A percentile compares a stretch with the other conserved stretches of the same genome.
Conservation (phyloP, 2,797 vertebrate genomes). For the Chiroxiphia lanceolata region DNA sequence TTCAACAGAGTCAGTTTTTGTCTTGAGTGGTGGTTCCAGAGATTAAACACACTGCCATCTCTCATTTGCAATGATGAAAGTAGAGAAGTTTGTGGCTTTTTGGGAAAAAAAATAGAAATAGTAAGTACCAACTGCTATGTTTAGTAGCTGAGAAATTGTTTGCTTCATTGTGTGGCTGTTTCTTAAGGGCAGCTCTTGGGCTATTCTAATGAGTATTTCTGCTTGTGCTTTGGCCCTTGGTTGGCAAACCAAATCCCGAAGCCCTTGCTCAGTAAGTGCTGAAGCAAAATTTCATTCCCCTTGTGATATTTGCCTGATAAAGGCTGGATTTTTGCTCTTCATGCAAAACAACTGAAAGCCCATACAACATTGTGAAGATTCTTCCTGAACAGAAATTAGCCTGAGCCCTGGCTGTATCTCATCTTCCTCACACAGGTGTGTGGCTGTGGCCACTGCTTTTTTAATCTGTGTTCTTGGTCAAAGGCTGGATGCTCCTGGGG, state of each 20-base stretch:
- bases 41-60: conserved; percentile 18
- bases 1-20: background rate
- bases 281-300: background rate
- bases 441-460: background rate
- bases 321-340: background rate
- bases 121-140: background rate
- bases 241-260: conserved; percentile 17
- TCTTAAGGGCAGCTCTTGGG: conserved; percentile 20
- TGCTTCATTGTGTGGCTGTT: conserved; percentile 14
- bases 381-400: background rate
- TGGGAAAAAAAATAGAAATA: background rate
- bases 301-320: background rate
- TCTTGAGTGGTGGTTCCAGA: background rate
- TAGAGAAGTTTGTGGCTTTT: background rate
- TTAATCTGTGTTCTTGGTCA: background rate
- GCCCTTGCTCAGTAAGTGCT: background rate
- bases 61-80: conserved; percentile 10
- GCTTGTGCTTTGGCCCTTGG: background rate
- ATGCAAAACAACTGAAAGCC: background rate
- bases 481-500: background rate
- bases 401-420: background rate
- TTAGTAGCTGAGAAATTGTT: conserved; percentile 21
- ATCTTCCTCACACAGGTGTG: background rate
- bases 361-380: background rate
- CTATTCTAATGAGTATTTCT: background rate